Base-by-base conservation (phyloP, 2,113 vertebrate genomes). In the Protomyctophum bolini region DNA sequence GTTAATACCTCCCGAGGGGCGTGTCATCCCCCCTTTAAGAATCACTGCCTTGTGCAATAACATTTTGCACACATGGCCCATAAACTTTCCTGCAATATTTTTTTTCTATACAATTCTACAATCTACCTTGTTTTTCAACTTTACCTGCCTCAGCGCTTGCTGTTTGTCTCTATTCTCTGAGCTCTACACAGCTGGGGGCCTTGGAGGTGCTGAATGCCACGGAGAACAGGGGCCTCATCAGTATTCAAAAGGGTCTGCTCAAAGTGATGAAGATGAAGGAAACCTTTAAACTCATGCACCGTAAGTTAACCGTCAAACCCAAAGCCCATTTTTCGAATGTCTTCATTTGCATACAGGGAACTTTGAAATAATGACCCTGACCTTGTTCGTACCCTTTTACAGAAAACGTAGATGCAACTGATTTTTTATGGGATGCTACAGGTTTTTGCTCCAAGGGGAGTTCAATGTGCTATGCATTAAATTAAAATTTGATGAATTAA, bases 201-300 rank as follows among this genome's bases (percentile, higher is more conserved):
- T 91, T 5, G 8, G 63, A 54, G 54, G 93, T 89, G 3, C 66
- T 90, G 3, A 63, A 33, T 0, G 91, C 93, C n/a, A 0, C 92
- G 52, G 63, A 76, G 58, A 86, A 69, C 50, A 0, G 0, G 0
- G 87, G 91, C 1, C 74, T 88, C 33, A 77, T 79, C 1, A 6
- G 52, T 10, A 70, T 97, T 75, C 80, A 84, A 12, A 56, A 69
- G 41, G 94, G 93, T 33, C 87, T 97, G 68, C 55, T 66, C 73
- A 82, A 79, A 73, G 75, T 96, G 75, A 87, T 83, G 76, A 87
- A 88, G 68, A 94, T 96, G 89, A 86, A 64, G 0, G 45, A 81
- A 63, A 79, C 82, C 0, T 84, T 96, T 77, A 81, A 84, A 68
- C 82, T 77, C 63, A 95, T 95, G 91, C 92, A 96, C 0, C 89